Evolutionary conservation across 2,797 vertebrate species (phyloP).

Genomic region (Champsocephalus gunnari): DNA sequence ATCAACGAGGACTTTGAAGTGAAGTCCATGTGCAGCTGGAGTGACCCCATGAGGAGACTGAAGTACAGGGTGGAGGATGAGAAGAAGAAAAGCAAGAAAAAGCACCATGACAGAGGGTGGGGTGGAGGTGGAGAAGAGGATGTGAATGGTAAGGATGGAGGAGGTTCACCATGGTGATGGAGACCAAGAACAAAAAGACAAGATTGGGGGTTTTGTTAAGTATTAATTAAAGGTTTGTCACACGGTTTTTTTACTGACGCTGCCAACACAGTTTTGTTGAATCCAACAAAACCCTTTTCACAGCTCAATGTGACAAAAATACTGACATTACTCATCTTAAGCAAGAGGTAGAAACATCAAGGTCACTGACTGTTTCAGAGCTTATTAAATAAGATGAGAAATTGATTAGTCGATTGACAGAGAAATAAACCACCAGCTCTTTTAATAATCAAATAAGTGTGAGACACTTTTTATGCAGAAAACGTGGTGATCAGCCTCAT

Average conservation of each 20-base stretch:
- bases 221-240: constrained; percentile 21
- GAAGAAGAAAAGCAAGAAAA: constrained; percentile 71
- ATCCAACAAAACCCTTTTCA: constrained; percentile 17
- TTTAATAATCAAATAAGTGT: no score
- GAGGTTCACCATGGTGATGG: constrained; percentile 49
- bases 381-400: no score
- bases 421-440: no score
- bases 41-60: constrained; percentile 86
- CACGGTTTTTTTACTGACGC: background rate
- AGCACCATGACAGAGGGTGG: constrained; percentile 38
- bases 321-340: background rate
- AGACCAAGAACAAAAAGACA: constrained; percentile 5
- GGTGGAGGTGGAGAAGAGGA: constrained; percentile 46
- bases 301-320: constrained; percentile 1
- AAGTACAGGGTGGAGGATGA: constrained; percentile 85
- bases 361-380: background rate
- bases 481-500: no score
- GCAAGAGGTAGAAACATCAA: constrained; percentile 26
- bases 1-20: constrained; percentile 86
- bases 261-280: background rate
- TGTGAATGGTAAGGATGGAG: constrained; percentile 35
- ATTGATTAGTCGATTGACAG: no score
- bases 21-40: constrained; percentile 83
- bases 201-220: constrained; percentile 21
- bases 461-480: no score